These are phyloP conservation scores for Megalopta genalis DNA, from an alignment of 1,140 invertebrate genomes.

Conservation along the genomic window DNA sequence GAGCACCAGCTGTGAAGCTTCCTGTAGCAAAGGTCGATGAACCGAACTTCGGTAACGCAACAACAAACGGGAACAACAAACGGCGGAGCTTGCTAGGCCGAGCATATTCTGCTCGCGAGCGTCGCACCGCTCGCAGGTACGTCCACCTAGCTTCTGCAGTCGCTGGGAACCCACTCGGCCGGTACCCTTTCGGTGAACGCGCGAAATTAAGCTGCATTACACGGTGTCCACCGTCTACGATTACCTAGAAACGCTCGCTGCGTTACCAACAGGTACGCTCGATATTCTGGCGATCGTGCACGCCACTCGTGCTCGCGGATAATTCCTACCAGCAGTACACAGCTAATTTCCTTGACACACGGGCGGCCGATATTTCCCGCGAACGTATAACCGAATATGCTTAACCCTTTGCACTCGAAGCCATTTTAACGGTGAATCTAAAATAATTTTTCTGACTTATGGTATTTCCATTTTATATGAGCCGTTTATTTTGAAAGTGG, in stretches of 20 bases:
- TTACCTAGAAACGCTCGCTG: slow-evolving; percentile 45
- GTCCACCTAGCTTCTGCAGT: slow-evolving; percentile 11
- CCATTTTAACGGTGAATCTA: slow-evolving; percentile 12
- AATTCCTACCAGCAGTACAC: no score
- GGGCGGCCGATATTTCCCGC: no score
- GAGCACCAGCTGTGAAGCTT: not conserved
- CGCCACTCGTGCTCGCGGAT: not conserved
- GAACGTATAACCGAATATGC: no score
- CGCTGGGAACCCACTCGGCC: slow-evolving; percentile 28
- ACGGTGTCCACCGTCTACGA: slow-evolving; percentile 18
- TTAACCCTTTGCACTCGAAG: not conserved
- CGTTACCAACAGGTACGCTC: slow-evolving; percentile 38
- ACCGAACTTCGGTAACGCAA: not conserved
- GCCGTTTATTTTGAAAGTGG: no score
- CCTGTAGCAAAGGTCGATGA: not conserved
- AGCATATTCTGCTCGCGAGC: not conserved
- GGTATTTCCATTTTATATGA: no score
- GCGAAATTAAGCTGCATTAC: slow-evolving; percentile 37
- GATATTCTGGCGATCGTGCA: not conserved
- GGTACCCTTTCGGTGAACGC: slow-evolving; percentile 26
- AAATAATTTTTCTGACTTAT: no score
- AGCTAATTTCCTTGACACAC: no score
- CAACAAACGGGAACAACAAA: not conserved
- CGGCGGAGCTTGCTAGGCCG: not conserved
- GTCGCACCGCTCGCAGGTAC: not conserved